Base-by-base conservation (phyloP, 2,797 vertebrate genomes). In the Strix occidentalis region DNA sequence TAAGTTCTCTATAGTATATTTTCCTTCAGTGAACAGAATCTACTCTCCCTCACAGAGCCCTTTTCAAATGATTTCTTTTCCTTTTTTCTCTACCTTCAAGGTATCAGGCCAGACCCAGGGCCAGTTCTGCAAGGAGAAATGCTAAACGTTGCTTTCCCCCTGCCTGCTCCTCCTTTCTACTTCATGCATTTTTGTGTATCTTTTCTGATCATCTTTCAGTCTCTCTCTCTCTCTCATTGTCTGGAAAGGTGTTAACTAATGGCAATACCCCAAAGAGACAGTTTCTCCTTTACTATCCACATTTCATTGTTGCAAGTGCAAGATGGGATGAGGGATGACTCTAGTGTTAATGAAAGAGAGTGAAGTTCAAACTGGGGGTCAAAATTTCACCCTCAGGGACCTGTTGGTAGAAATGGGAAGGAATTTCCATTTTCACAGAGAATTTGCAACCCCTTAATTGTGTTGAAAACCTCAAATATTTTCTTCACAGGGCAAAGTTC, bases 341-440 rank as follows among this genome's bases (percentile, higher is more conserved):
- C 72, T 56, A 51, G 7, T 28, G 12, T n/a, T 69, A 72, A 71
- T 57, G 71, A 92, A 82, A 91, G 35, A 75, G 11, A 66, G 13
- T 4, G 9, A 86, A 79, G 50, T 60, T 65, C 90, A 74, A 64
- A 82, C 66, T 95, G 80, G 1, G 58, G 85, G 91, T 95, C 91
- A 95, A 82, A 86, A 51, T 64, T 93, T 91, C 66, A 93, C 90
- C 77, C 66, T 87, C 1, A 3, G 68, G 51, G 86, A 90, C 63
- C 63, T 84, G 16, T 15, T 89, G 76, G 66, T 63, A 90, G 72
- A 84, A 94, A 85, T 20, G 31, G 54, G 37, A 93, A 20, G 48
- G 81, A 79, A 90, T 90, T 96, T 87, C 88, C 56, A 87, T 90
- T 96, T 96, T 93, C 75, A 95, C 90, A 87, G 60, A 79, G 70